Conservation (phyloP, 1,140 invertebrate species). For the Drosophila rhopaloa region DNA sequence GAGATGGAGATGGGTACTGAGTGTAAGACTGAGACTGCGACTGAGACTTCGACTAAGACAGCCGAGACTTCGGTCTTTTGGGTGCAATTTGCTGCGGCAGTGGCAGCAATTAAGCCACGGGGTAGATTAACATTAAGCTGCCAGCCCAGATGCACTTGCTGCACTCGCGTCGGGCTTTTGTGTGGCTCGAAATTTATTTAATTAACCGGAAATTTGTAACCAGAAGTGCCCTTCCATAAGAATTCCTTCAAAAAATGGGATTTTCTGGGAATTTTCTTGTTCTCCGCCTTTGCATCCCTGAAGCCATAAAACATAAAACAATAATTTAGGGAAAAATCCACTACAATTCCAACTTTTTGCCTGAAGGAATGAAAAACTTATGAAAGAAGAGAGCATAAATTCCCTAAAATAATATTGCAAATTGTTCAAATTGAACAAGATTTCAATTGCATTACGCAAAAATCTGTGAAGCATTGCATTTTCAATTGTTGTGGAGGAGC, state of each 20-base stretch:
- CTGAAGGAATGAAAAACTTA: slow-evolving; percentile 13
- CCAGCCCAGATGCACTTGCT: slow-evolving; percentile 32
- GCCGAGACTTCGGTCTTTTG: slow-evolving; percentile 61
- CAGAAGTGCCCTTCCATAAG: slow-evolving; percentile 10
- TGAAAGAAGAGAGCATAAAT: slow-evolving; percentile 7
- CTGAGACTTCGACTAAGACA: slow-evolving; percentile 26
- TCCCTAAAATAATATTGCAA: slow-evolving; percentile 46
- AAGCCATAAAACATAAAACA: slow-evolving; percentile 1
- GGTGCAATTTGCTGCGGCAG: slow-evolving; percentile 75
- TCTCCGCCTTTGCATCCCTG: not conserved
- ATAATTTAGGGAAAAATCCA: slow-evolving; percentile 3
- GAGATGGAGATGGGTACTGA: slow-evolving; percentile 1
- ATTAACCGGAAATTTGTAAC: slow-evolving; percentile 35
- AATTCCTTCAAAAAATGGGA: too few species aligned
- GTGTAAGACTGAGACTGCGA: not conserved
- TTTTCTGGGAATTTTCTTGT: not conserved
- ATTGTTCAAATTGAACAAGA: slow-evolving; percentile 50
- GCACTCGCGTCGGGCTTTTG: slow-evolving; percentile 21
- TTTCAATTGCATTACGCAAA: slow-evolving; percentile 74
- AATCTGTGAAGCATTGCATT: slow-evolving; percentile 56
- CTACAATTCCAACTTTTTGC: not conserved
- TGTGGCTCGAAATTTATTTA: slow-evolving; percentile 42
- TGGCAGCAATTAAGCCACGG: slow-evolving; percentile 81
- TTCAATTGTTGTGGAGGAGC: slow-evolving; percentile 42
- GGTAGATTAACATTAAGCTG: slow-evolving; percentile 80